phyloP scores from a whole-genome alignment of 2,113 vertebrate species.

The Tapirus terrestris region DNA sequence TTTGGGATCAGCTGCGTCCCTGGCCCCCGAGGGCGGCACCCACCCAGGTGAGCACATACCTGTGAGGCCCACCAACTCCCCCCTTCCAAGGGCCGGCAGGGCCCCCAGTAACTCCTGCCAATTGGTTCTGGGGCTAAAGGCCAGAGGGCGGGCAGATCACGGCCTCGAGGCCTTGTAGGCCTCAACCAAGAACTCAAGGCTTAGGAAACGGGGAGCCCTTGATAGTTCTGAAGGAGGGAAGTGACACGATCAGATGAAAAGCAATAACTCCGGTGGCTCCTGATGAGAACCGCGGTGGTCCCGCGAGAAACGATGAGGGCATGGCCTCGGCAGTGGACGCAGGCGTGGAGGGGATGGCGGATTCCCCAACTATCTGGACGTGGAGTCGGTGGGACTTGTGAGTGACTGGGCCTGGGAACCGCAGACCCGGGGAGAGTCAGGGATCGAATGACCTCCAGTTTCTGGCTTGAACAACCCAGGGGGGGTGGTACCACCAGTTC shows the following conservation, averaged over 20 bases:
- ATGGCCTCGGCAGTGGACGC: accelerated
- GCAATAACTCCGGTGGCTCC: neutral
- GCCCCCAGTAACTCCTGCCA: neutral
- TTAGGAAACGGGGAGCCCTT: neutral
- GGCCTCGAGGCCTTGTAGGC: neutral
- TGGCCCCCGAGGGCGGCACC: neutral
- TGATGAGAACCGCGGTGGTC: neutral
- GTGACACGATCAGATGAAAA: neutral
- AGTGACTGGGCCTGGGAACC: accelerated
- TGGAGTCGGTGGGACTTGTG: neutral
- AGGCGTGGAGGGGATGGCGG: accelerated
- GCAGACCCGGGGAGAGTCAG: neutral
- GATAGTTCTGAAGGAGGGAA: neutral
- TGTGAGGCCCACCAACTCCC: neutral
- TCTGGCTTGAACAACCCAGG: neutral
- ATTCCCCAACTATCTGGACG: neutral
- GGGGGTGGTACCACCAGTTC: accelerated
- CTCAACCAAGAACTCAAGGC: neutral
- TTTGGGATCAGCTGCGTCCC: neutral
- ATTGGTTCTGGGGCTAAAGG: neutral
- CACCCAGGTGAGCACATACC: accelerated
- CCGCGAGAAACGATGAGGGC: neutral
- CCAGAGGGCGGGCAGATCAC: neutral
- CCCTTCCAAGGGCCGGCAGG: too few species aligned
- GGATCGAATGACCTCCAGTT: neutral